Base-by-base conservation (phyloP, 2,888 invertebrate species). In the Oscheius sp. region DNA sequence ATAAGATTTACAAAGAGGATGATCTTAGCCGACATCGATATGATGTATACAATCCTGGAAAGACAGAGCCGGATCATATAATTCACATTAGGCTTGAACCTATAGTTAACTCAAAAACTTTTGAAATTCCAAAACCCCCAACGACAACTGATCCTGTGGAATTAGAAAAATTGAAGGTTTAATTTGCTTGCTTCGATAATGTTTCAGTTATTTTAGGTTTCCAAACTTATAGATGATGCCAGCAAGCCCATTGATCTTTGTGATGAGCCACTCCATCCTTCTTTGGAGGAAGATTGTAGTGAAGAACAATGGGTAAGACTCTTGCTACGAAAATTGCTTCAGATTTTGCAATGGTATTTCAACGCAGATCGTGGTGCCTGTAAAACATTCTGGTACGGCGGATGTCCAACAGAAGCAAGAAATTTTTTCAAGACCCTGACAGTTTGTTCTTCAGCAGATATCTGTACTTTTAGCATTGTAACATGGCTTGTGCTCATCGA, bases 301-400 rank as follows among this genome's bases (percentile, higher is more conserved):
- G 68, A 70, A n/a, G 79, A 77, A 38, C 28, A 77, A 14, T 79
- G 79, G 79, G 70, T 64, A 26, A 33, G 32, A 1, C 12, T 6
- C n/a, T 36, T 54, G 5, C 41, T 24, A 65, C 1, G 8, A 36
- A 20, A 9, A 17, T 9, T 68, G 24, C 14, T 45, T 44, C 22
- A 66, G 70, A 71, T 70, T 36, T 65, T 73, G 44, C 59, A 66
- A 44, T 74, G 72, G 72, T 75, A 72, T 62, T 77, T 75, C 70
- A 73, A 75, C 63, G 41, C 74, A 14, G 70, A 74, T 33, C 62
- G 69, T 30, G 72, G 75, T 1, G 44, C 69, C 6, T 84, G 84
- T 63, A 75, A 78, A 22, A 73, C 72, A 12, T 84, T 84, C 67
- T 85, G 84, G 82, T 83, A 81, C 36, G 84, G 82, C 36, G 83